A percentile compares a stretch with the other conserved stretches of the same genome.
phyloP scores from a whole-genome alignment of 2,797 vertebrate species.

The Spinus pinus region DNA sequence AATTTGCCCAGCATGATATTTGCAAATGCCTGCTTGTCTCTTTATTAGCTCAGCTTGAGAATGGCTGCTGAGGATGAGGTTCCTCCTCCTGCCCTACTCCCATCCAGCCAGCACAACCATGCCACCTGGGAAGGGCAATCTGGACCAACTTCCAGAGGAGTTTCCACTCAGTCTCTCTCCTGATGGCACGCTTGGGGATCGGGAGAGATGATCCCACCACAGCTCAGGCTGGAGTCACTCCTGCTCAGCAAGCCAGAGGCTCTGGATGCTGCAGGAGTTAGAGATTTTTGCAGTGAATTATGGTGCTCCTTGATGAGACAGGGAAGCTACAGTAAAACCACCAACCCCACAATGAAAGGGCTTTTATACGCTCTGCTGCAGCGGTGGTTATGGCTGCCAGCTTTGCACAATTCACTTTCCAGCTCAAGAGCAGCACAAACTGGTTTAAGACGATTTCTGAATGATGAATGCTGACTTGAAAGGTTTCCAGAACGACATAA shows the following conservation, averaged over 20 bases:
- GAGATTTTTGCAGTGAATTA: constrained; percentile 58
- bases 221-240: neutral
- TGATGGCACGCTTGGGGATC: neutral
- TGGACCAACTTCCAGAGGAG: constrained; percentile 16
- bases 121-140: neutral
- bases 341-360: constrained; percentile 48
- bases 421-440: constrained; percentile 32
- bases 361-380: constrained; percentile 48
- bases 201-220: neutral
- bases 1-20: constrained; percentile 34
- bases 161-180: constrained; percentile 18
- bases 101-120: neutral
- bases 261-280: constrained; percentile 48
- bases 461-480: constrained; percentile 64
- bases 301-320: constrained; percentile 40
- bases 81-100: neutral
- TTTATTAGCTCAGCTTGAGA: neutral
- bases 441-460: constrained; percentile 55
- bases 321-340: constrained; percentile 40
- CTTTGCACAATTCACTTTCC: constrained; percentile 44
- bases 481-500: constrained; percentile 53
- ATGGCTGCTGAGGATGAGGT: neutral
- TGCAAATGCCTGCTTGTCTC: neutral
- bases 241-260: neutral
- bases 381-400: constrained; percentile 35